These are phyloP conservation scores for Ips nitidus DNA, from an alignment of 1,140 invertebrate species.

Conservation along the genomic window DNA sequence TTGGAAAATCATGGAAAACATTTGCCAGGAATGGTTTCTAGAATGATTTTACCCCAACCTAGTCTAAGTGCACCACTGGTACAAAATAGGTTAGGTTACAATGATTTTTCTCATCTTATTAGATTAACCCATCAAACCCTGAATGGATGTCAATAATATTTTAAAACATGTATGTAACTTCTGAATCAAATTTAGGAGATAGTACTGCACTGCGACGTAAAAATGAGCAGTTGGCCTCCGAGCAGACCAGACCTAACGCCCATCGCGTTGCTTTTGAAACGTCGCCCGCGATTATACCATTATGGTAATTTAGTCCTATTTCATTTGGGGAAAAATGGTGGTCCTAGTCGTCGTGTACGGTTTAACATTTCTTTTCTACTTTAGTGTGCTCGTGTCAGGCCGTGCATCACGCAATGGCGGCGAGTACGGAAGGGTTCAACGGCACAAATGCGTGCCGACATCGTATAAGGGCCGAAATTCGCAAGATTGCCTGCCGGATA, in stretches of 20 bases:
- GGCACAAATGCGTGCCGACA: constrained; percentile 25
- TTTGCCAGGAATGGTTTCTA: no score
- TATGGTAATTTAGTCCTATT: background rate
- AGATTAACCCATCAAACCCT: no score
- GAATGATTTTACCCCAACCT: no score
- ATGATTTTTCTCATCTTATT: no score
- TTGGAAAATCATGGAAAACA: no score
- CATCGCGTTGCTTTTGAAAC: background rate
- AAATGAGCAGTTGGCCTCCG: background rate
- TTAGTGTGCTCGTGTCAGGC: constrained; percentile 13
- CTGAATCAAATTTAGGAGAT: no score
- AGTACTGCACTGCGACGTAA: no score
- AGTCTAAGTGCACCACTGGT: no score
- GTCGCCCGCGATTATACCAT: background rate
- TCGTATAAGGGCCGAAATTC: constrained; percentile 12
- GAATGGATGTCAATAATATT: no score
- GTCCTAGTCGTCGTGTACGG: background rate
- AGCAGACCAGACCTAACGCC: background rate
- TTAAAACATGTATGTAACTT: no score
- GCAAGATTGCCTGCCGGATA: constrained; percentile 12
- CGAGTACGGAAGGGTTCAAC: constrained; percentile 15
- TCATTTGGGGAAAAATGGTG: background rate
- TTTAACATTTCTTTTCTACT: background rate
- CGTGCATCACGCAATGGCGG: constrained; percentile 20
- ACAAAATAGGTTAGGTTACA: no score